These are phyloP conservation scores for Synergus itoensis DNA, from an alignment of 2,888 invertebrate genomes.

Conservation along the genomic window DNA sequence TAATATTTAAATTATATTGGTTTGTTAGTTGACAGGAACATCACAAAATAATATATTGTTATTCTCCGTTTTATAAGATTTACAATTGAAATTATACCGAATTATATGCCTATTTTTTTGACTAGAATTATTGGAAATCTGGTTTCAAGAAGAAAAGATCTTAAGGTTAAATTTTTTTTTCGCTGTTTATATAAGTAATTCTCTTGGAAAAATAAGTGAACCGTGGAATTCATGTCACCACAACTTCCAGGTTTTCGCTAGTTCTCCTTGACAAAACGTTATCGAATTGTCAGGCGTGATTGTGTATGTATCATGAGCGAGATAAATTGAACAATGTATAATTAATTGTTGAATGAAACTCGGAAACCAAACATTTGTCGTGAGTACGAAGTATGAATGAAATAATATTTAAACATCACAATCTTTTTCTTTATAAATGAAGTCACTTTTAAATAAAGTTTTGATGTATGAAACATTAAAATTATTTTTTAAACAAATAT, in stretches of 20 bases:
- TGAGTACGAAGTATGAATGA: background rate
- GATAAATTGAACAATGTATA: background rate
- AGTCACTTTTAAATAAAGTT: background rate
- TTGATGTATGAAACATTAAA: background rate
- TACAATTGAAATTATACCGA: background rate
- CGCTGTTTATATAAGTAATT: background rate
- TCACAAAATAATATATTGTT: background rate
- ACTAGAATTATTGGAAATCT: background rate
- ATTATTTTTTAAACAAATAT: too few species aligned
- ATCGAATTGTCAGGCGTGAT: background rate
- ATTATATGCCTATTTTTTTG: background rate
- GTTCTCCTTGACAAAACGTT: background rate
- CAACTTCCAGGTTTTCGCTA: background rate
- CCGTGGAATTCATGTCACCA: background rate
- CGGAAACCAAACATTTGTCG: background rate
- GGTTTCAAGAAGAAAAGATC: background rate
- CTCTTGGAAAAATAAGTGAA: background rate
- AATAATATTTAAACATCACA: conserved; percentile 2
- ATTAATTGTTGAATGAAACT: background rate
- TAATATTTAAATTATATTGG: background rate
- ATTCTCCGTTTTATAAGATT: background rate
- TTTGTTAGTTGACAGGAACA: background rate
- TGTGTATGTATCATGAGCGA: background rate
- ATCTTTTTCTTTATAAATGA: background rate
- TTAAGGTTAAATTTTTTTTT: background rate